Evolutionary conservation across 2,888 invertebrate species (phyloP).

Genomic region (Drosophila trichaetosa): DNA sequence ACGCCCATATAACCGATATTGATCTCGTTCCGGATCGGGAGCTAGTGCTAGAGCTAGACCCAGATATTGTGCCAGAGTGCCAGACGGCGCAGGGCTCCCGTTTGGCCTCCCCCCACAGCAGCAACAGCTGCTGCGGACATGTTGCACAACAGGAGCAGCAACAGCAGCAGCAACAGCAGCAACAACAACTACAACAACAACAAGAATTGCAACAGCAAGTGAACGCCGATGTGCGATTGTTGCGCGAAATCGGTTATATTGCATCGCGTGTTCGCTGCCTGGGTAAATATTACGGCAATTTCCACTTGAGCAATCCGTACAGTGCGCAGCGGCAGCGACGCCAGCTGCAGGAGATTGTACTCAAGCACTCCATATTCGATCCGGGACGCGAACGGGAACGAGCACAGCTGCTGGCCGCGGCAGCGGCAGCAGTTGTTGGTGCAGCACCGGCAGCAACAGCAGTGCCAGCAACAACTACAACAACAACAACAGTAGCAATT

Average conservation of each 20-base stretch:
- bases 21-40: neutral
- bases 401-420: slow-evolving; percentile 65
- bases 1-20: neutral
- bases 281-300: slow-evolving; percentile 82
- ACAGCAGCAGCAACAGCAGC: slow-evolving; percentile 19
- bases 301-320: slow-evolving; percentile 82
- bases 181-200: slow-evolving; percentile 20
- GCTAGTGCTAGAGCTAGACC: neutral
- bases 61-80: slow-evolving; percentile 40
- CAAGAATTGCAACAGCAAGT: slow-evolving; percentile 31
- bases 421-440: slow-evolving; percentile 67
- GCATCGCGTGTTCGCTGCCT: slow-evolving; percentile 83
- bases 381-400: slow-evolving; percentile 64
- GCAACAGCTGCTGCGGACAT: slow-evolving; percentile 38
- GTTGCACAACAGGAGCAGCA: slow-evolving; percentile 41
- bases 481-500: slow-evolving; percentile 29
- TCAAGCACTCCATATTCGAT: slow-evolving; percentile 79
- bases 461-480: slow-evolving; percentile 24
- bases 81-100: slow-evolving; percentile 34
- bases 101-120: slow-evolving; percentile 41
- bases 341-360: slow-evolving; percentile 80
- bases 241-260: slow-evolving; percentile 84
- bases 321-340: slow-evolving; percentile 82
- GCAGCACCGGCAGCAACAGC: slow-evolving; percentile 18
- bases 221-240: slow-evolving; percentile 83